Conservation (phyloP, 2,888 invertebrate genomes). For the Drosophila pseudotalamancana region DNA sequence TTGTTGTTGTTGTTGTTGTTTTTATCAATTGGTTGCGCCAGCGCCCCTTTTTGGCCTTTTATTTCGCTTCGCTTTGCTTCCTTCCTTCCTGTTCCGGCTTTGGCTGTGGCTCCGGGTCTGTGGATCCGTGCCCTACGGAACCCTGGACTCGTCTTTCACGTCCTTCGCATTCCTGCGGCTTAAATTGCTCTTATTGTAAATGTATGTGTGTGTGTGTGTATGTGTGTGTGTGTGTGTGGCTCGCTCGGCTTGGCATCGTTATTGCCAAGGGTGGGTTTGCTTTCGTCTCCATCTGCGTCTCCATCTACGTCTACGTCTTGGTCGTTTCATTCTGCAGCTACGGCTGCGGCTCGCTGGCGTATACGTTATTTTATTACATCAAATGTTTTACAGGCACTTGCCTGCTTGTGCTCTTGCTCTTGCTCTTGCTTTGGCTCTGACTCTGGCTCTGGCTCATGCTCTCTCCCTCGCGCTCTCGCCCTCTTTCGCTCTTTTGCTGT, state of each 20-base stretch:
- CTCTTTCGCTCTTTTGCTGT: conserved; percentile 19
- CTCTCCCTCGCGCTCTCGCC: background rate
- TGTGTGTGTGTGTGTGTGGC: conserved; percentile 26
- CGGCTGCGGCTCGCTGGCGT: conserved; percentile 65
- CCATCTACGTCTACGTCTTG: conserved; percentile 34
- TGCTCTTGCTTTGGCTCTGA: conserved; percentile 6
- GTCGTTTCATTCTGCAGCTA: conserved; percentile 43
- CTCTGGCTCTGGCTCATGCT: conserved; percentile 1
- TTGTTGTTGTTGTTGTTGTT: conserved; percentile 42
- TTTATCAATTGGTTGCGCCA: conserved; percentile 51
- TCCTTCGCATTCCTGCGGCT: conserved; percentile 75
- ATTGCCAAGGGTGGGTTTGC: conserved; percentile 54
- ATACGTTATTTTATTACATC: conserved; percentile 80
- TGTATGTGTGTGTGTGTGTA: conserved; percentile 9
- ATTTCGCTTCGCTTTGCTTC: conserved; percentile 49
- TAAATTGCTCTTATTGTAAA: conserved; percentile 74
- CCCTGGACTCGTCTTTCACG: conserved; percentile 46
- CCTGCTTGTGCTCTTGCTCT: conserved; percentile 15
- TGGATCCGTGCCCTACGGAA: background rate
- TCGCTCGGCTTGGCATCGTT: conserved; percentile 54
- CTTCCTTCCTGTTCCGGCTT: conserved; percentile 50
- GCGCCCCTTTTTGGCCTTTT: conserved; percentile 54
- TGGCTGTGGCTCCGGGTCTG: conserved; percentile 23
- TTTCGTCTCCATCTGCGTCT: conserved; percentile 23
- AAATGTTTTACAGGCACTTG: conserved; percentile 75